Evolutionary conservation across 2,888 invertebrate species (phyloP).

Genomic region (Acrocyrtus sp.): DNA sequence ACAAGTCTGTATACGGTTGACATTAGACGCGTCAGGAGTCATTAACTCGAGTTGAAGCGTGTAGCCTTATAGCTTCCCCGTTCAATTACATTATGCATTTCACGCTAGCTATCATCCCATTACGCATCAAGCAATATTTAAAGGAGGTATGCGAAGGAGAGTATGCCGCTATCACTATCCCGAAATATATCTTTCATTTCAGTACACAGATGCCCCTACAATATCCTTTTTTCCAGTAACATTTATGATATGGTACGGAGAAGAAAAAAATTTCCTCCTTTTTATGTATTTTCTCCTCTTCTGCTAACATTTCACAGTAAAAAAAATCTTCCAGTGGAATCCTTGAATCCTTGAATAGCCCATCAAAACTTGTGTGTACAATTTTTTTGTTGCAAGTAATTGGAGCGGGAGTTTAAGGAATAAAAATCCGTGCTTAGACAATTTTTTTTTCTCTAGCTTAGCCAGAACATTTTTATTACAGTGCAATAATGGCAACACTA

Average conservation of each 20-base stretch:
- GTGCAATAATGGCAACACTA: background rate
- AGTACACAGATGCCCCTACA: background rate
- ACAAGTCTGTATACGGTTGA: slow-evolving; percentile 17
- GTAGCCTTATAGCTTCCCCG: slow-evolving; percentile 22
- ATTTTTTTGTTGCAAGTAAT: background rate
- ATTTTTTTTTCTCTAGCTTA: background rate
- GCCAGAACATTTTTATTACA: background rate
- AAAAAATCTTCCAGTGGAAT: slow-evolving; percentile 3
- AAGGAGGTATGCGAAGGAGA: slow-evolving; percentile 12
- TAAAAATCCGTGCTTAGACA: background rate
- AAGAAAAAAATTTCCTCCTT: background rate
- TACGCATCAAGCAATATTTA: background rate
- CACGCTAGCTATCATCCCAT: slow-evolving; percentile 22
- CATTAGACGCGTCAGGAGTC: slow-evolving; percentile 43
- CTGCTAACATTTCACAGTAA: background rate
- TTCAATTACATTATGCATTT: slow-evolving; percentile 26
- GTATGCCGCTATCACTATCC: too few relatives aligned
- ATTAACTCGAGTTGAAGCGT: slow-evolving; percentile 36
- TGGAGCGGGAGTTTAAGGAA: background rate
- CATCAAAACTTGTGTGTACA: slow-evolving; percentile 6
- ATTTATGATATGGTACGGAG: slow-evolving; percentile 20
- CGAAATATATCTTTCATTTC: too few relatives aligned
- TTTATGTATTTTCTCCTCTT: background rate
- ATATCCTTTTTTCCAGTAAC: slow-evolving; percentile 6
- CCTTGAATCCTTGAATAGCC: slow-evolving; percentile 22